Evolutionary conservation across 1,140 invertebrate genomes (phyloP).

Genomic region (Pseudachorutes palmiensis): DNA sequence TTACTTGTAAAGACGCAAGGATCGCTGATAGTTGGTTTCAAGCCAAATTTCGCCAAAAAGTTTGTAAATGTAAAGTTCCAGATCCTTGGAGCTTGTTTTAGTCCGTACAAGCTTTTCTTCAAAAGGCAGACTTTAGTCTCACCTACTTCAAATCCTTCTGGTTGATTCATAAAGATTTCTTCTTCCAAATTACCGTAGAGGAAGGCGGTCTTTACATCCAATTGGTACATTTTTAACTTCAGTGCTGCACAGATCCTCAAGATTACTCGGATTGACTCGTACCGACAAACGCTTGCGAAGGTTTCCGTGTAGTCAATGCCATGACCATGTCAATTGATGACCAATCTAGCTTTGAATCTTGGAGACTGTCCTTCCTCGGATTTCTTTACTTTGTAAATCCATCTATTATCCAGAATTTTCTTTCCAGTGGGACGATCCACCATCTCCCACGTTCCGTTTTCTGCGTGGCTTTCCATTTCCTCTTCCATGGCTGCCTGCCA

Average conservation of each 20-base stretch:
- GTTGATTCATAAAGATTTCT: conserved; percentile 43
- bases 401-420: conserved; percentile 40
- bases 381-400: conserved; percentile 41
- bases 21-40: conserved; percentile 3
- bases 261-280: conserved; percentile 35
- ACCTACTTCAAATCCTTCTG: conserved; percentile 40
- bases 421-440: conserved; percentile 41
- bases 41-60: conserved; percentile 13
- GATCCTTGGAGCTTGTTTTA: conserved; percentile 36
- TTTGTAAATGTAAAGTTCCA: conserved; percentile 33
- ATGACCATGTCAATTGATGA: conserved; percentile 41
- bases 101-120: conserved; percentile 35
- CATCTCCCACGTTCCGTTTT: conserved; percentile 38
- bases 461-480: conserved; percentile 34
- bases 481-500: conserved; percentile 35
- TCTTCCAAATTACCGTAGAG: conserved; percentile 42
- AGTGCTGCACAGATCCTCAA: conserved; percentile 36
- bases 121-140: conserved; percentile 4
- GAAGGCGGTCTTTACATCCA: not conserved
- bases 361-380: conserved; percentile 37
- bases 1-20: conserved; percentile 16
- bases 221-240: conserved; percentile 28
- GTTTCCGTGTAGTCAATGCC: conserved; percentile 44
- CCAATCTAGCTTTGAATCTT: conserved; percentile 40
- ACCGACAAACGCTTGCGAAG: conserved; percentile 42